Percentiles rank a stretch among this genome's conserved stretches.
Conservation (phyloP, 2,888 invertebrate genomes). For the Agrilus biguttatus region DNA sequence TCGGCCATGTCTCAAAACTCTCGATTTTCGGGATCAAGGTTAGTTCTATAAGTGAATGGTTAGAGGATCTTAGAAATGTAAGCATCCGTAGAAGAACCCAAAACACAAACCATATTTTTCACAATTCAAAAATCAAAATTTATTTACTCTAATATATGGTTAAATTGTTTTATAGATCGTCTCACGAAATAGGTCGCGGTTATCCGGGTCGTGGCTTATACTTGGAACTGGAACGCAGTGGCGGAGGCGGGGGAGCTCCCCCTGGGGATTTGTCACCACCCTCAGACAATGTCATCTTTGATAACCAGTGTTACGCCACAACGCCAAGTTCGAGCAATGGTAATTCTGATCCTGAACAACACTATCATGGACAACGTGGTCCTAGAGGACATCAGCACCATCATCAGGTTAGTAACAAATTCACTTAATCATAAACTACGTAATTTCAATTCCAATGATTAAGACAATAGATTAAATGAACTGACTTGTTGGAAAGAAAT, state of each 20-base stretch:
- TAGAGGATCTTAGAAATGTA: too few species aligned
- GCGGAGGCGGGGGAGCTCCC: conserved; percentile 23
- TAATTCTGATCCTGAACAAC: conserved; percentile 75
- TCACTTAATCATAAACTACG: neutral
- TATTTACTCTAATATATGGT: too few species aligned
- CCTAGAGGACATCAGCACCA: conserved; percentile 46
- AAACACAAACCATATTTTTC: too few species aligned
- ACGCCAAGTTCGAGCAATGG: conserved; percentile 89
- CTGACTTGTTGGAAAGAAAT: too few species aligned
- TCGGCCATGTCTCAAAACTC: conserved; percentile 49
- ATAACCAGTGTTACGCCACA: conserved; percentile 90
- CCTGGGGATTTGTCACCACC: conserved; percentile 57
- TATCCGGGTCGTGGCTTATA: conserved; percentile 62
- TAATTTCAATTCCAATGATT: too few species aligned
- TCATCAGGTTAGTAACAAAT: conserved; percentile 36
- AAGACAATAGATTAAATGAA: too few species aligned
- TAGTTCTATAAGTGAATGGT: too few species aligned
- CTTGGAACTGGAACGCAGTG: conserved; percentile 60
- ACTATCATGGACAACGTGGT: conserved; percentile 44
- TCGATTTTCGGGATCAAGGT: conserved; percentile 50
- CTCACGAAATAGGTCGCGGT: conserved; percentile 57
- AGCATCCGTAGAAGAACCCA: too few species aligned
- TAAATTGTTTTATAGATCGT: conserved; percentile 37
- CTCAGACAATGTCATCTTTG: conserved; percentile 86
- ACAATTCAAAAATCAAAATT: too few species aligned